Evolutionary conservation across 2,797 vertebrate genomes (phyloP).

Genomic region (Notolabrus celidotus): DNA sequence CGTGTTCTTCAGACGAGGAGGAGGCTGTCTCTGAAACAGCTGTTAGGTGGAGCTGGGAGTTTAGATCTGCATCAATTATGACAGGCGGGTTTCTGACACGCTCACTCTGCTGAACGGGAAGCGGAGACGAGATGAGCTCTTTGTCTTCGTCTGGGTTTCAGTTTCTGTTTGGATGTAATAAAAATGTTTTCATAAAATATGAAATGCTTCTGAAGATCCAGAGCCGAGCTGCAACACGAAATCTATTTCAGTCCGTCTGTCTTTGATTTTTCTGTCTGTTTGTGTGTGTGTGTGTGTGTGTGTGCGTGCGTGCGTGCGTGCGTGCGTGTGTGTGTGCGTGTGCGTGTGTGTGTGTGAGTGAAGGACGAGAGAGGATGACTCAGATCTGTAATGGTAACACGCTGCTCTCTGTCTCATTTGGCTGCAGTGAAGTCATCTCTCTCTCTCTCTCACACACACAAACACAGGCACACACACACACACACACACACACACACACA

Average conservation of each 20-base stretch:
- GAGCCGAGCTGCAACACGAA: background rate
- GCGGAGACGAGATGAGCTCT: no score
- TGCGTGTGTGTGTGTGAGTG: slow-evolving; percentile 15
- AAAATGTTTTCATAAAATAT: no score
- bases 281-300: background rate
- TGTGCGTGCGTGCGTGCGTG: background rate
- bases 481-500: background rate
- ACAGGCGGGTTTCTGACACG: no score
- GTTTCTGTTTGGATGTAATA: no score
- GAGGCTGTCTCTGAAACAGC: no score
- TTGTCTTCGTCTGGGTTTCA: no score
- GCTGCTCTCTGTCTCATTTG: slow-evolving; percentile 77
- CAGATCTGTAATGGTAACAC: slow-evolving; percentile 55
- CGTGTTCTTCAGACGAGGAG: no score
- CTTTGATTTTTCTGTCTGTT: background rate
- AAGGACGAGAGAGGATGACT: slow-evolving; percentile 51
- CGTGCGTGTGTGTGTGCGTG: slow-evolving; percentile 21
- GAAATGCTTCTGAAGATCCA: no score
- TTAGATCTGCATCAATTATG: no score
- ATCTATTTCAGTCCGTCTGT: background rate
- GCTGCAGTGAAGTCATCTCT: slow-evolving; percentile 76
- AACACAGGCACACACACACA: slow-evolving; percentile 5
- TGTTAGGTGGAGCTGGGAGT: no score
- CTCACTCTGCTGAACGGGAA: no score
- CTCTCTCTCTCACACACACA: slow-evolving; percentile 60